phyloP scores from a whole-genome alignment of 2,797 vertebrate species.

The Oryzias dopingdopingensis region DNA sequence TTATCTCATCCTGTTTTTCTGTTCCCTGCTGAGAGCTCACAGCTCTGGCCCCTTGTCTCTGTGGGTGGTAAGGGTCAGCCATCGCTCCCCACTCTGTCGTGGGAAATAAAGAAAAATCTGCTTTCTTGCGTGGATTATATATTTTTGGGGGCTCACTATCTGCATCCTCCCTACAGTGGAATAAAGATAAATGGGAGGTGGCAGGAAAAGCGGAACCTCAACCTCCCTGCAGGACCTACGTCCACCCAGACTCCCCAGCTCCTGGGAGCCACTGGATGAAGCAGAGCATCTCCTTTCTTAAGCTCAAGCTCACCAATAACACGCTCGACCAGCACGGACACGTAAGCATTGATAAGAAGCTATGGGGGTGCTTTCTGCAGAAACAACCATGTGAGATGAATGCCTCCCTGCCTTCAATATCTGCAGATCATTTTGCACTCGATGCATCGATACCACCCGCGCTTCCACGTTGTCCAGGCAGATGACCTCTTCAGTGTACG shows the following conservation, averaged over 20 bases:
- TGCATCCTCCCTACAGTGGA: slow-evolving; percentile 80
- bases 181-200: slow-evolving; percentile 92
- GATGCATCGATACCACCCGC: slow-evolving; percentile 92
- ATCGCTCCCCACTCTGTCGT: slow-evolving; percentile 34
- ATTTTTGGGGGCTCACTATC: slow-evolving; percentile 18
- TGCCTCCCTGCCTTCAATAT: neutral
- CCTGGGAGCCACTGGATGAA: slow-evolving; percentile 94
- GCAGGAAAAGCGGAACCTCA: slow-evolving; percentile 92
- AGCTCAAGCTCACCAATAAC: slow-evolving; percentile 94
- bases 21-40: slow-evolving; percentile 74
- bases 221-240: slow-evolving; percentile 87
- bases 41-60: slow-evolving; percentile 59
- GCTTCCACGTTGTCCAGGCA: slow-evolving; percentile 90
- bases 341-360: slow-evolving; percentile 60
- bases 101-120: slow-evolving; percentile 27
- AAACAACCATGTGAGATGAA: neutral
- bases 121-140: slow-evolving; percentile 27
- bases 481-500: slow-evolving; percentile 87
- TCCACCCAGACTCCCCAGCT: slow-evolving; percentile 91
- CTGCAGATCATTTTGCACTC: slow-evolving; percentile 89
- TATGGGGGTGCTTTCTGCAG: neutral
- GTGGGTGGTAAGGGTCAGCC: slow-evolving; percentile 62
- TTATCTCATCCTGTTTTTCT: slow-evolving; percentile 84
- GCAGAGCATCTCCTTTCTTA: slow-evolving; percentile 87
- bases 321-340: slow-evolving; percentile 91